A percentile compares a stretch with the other conserved stretches of the same genome.
Evolutionary conservation across 1,140 invertebrate species (phyloP).

Genomic region (Acromyrmex echinatior): DNA sequence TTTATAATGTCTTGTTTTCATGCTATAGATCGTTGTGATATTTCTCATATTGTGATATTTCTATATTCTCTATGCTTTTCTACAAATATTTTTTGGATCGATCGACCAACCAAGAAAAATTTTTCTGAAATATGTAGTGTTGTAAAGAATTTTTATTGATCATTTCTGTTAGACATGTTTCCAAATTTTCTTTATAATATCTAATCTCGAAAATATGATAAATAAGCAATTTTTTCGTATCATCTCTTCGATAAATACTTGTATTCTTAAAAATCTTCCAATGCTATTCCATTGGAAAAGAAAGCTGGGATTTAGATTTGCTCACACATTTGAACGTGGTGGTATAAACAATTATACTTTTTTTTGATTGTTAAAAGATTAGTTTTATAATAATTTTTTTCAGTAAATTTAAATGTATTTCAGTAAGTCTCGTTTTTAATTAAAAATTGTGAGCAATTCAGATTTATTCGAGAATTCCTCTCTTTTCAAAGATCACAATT

Average conservation of each 20-base stretch:
- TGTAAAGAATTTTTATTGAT: conserved; percentile 1
- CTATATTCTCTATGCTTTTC: neutral
- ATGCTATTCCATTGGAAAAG: neutral
- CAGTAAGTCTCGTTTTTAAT: neutral
- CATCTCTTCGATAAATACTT: neutral
- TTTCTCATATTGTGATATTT: neutral
- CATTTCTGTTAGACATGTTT: neutral
- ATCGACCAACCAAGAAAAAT: too few relatives aligned
- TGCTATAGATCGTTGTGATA: neutral
- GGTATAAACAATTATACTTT: neutral
- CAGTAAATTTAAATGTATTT: neutral
- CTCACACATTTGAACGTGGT: neutral
- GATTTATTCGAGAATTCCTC: neutral
- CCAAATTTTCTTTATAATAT: neutral
- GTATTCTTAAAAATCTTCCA: neutral
- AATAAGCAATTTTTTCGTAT: neutral
- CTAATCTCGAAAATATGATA: neutral
- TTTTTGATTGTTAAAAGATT: neutral
- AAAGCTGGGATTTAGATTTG: neutral
- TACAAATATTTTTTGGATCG: neutral
- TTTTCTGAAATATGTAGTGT: neutral
- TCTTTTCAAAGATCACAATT: neutral
- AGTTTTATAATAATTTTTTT: neutral
- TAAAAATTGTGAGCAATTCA: neutral
- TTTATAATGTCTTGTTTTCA: neutral